phyloP scores from a whole-genome alignment of 2,888 invertebrate species.

The Brenthis hecate region DNA sequence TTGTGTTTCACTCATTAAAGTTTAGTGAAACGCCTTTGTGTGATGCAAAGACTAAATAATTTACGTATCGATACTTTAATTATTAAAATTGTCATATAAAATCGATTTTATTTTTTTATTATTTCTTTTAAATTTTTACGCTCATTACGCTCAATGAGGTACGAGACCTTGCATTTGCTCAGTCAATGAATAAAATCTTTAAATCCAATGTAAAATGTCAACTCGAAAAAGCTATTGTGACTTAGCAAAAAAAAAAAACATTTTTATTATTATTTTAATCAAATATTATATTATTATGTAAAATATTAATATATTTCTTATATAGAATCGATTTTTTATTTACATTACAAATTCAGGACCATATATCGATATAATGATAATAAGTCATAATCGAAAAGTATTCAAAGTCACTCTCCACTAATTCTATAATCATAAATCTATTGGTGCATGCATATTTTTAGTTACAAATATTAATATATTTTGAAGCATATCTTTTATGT shows the following conservation, averaged over 20 bases:
- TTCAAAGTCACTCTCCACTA: background rate
- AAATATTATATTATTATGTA: background rate
- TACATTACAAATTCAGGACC: no score
- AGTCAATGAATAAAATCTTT: constrained; percentile 40
- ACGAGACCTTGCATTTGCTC: constrained; percentile 65
- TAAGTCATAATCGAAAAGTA: no score
- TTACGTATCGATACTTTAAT: constrained; percentile 1
- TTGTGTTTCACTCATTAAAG: constrained; percentile 6
- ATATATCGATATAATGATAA: no score
- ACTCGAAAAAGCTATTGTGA: no score
- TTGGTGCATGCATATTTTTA: constrained; percentile 26
- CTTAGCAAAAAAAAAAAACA: no score
- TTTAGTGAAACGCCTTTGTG: background rate
- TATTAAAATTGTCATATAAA: constrained; percentile 11
- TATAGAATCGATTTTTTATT: no score
- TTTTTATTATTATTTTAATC: no score
- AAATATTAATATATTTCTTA: background rate
- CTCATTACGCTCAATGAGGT: constrained; percentile 58
- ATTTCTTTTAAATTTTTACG: constrained; percentile 31
- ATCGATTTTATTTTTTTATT: constrained; percentile 4
- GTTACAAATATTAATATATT: constrained; percentile 26
- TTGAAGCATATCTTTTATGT: constrained; percentile 38
- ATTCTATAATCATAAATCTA: constrained; percentile 13
- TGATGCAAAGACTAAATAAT: background rate
- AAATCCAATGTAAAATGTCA: no score